These are phyloP conservation scores for Solenopsis fugax DNA, from an alignment of 1,140 invertebrate genomes.

Conservation along the genomic window DNA sequence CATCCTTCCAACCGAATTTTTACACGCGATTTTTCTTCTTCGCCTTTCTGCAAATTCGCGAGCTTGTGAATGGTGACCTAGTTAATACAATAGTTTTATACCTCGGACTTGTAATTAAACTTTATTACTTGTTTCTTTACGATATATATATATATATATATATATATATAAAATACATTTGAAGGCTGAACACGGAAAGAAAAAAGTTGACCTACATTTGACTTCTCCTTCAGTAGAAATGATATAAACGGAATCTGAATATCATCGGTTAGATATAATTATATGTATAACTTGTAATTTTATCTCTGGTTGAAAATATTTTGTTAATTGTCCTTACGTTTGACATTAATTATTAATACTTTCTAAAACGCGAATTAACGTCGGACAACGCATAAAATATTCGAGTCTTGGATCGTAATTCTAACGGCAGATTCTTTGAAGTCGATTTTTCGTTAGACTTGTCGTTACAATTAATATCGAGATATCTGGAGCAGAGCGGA, in stretches of 20 bases:
- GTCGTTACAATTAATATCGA: neutral
- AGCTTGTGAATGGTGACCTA: slow-evolving; percentile 26
- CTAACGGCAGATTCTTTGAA: neutral
- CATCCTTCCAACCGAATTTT: slow-evolving; percentile 10
- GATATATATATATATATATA: slow-evolving; percentile 20
- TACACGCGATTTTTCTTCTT: slow-evolving; percentile 40
- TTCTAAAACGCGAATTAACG: neutral
- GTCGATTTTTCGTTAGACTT: neutral
- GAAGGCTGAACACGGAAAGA: slow-evolving; percentile 26
- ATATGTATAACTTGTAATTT: neutral
- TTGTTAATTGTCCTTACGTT: neutral
- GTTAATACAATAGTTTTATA: slow-evolving; percentile 48
- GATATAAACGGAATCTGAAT: neutral
- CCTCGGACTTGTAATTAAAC: slow-evolving; percentile 32
- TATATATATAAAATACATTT: slow-evolving; percentile 25
- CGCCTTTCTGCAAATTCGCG: slow-evolving; percentile 32
- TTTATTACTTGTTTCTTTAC: slow-evolving; percentile 39
- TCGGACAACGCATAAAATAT: neutral
- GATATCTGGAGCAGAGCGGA: neutral
- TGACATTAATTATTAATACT: neutral
- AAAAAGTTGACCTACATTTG: slow-evolving; percentile 41
- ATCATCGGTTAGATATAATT: slow-evolving; percentile 12
- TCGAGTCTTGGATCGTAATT: neutral
- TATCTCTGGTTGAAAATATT: neutral
- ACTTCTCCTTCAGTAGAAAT: slow-evolving; percentile 10